Conservation (phyloP, 2,113 vertebrate genomes). For the Rhipidura dahli region DNA sequence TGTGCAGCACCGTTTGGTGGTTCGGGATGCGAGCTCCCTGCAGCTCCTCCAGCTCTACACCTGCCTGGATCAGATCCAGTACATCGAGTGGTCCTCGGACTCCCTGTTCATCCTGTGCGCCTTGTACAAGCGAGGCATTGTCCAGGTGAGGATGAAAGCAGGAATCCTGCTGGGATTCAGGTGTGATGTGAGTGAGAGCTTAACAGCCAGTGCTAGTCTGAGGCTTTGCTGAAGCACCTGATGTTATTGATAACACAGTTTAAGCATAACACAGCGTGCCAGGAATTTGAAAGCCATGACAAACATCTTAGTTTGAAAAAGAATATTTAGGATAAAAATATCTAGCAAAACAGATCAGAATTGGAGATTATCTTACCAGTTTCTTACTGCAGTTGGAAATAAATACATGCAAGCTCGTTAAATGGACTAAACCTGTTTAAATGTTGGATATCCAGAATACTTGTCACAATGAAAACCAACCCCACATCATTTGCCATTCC, state of each 20-base stretch:
- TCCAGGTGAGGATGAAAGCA: slow-evolving; percentile 78
- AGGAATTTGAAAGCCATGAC: accelerated
- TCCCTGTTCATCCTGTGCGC: slow-evolving; percentile 93
- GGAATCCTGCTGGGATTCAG: accelerated
- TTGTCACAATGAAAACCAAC: background rate
- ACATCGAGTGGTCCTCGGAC: slow-evolving; percentile 93
- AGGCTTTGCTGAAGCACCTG: background rate
- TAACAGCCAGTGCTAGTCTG: accelerated
- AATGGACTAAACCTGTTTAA: background rate
- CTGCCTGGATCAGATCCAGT: slow-evolving; percentile 90
- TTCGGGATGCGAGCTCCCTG: slow-evolving; percentile 82
- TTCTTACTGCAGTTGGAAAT: background rate
- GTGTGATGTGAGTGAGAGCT: background rate
- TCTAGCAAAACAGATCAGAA: background rate
- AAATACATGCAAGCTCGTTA: background rate
- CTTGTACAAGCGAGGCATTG: slow-evolving; percentile 91
- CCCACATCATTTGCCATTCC: background rate
- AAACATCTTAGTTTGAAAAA: background rate
- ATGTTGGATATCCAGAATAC: background rate
- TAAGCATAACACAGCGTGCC: background rate
- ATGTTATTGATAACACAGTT: accelerated
- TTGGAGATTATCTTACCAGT: no score
- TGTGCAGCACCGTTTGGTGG: slow-evolving; percentile 87
- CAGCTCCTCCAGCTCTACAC: slow-evolving; percentile 89
- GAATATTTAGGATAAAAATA: background rate